Conservation (phyloP, 2,797 vertebrate genomes). For the Psittacula derbiana region DNA sequence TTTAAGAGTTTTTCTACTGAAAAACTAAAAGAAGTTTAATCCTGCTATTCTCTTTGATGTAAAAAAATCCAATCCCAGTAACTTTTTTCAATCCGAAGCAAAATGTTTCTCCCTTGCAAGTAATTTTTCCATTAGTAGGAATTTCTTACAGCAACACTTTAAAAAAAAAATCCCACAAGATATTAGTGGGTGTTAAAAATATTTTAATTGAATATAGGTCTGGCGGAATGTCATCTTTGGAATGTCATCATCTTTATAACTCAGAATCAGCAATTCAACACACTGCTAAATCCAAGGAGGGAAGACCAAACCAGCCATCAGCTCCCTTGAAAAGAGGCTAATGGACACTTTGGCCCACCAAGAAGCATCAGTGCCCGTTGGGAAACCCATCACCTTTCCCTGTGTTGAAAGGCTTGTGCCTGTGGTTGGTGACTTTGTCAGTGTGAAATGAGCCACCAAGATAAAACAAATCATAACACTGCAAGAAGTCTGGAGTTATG, state of each 20-base stretch:
- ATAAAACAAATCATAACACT: neutral
- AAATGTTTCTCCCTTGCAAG: neutral
- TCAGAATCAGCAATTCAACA: neutral
- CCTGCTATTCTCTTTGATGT: neutral
- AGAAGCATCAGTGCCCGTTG: neutral
- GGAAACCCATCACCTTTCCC: neutral
- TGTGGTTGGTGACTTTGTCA: neutral
- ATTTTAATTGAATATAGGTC: neutral
- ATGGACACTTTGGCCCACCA: neutral
- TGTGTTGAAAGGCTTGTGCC: neutral
- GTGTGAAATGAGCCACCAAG: neutral
- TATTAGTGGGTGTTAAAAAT: neutral
- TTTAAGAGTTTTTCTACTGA: neutral
- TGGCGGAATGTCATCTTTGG: neutral
- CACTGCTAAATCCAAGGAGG: neutral
- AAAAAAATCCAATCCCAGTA: neutral
- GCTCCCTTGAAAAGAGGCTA: neutral
- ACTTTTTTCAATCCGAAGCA: neutral
- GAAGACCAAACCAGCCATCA: neutral
- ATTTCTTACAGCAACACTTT: neutral
- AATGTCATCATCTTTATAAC: neutral
- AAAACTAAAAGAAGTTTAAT: neutral
- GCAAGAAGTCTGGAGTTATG: neutral
- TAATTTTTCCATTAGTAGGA: neutral
- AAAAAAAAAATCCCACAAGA: neutral